Percentiles rank a stretch among this genome's conserved stretches.
Evolutionary conservation across 2,113 vertebrate species (phyloP).

Genomic region (Regulus satrapa): DNA sequence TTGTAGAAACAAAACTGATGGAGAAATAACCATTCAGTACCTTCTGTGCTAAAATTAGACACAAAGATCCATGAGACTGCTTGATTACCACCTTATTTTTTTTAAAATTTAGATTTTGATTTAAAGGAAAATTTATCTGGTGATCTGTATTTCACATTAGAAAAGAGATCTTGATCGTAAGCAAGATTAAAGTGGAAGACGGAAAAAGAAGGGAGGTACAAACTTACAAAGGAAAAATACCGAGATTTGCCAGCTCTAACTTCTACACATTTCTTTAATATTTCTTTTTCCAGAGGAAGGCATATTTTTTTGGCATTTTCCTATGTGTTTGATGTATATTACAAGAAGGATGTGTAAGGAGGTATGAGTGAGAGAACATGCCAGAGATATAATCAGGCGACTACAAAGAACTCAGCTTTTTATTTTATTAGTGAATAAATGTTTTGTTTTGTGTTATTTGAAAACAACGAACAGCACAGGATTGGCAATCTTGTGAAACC

Average conservation of each 20-base stretch:
- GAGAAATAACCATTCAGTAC: neutral
- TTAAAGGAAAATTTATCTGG: neutral
- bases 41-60: neutral
- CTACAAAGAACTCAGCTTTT: neutral
- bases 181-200: neutral
- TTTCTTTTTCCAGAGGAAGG: neutral
- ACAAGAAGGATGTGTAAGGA: neutral
- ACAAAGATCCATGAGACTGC: neutral
- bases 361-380: neutral
- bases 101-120: neutral
- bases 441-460: neutral
- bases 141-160: neutral
- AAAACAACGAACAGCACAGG: neutral
- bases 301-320: neutral
- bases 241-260: neutral
- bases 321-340: neutral
- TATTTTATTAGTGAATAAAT: neutral
- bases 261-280: neutral
- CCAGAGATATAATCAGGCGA: neutral
- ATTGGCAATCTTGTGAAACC: neutral
- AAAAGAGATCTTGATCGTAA: neutral
- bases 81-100: neutral
- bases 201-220: neutral
- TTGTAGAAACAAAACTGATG: neutral
- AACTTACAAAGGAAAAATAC: neutral